Conservation (phyloP, 2,797 vertebrate species). For the Carcharodon carcharias region DNA sequence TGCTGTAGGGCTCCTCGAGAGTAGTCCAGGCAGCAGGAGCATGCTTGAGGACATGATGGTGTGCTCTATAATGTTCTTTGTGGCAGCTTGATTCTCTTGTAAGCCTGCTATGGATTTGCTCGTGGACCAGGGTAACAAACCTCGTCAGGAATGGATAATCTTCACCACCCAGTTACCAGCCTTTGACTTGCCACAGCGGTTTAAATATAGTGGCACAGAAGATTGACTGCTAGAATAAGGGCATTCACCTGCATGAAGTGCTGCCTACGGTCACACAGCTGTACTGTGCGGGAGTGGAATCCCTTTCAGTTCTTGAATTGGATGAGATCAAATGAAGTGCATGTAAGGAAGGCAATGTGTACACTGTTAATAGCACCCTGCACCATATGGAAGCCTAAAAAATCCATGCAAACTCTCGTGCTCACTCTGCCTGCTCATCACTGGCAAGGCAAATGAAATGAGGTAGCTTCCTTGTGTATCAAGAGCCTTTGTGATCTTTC, state of each 20-base stretch:
- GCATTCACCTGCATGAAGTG: neutral
- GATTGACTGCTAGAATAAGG: neutral
- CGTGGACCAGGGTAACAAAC: too few relatives aligned
- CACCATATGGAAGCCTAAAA: neutral
- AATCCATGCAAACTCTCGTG: neutral
- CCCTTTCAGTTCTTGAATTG: neutral
- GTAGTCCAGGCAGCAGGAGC: too few relatives aligned
- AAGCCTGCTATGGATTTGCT: too few relatives aligned
- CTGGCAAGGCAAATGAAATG: neutral
- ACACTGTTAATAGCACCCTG: neutral
- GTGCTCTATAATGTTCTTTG: too few relatives aligned
- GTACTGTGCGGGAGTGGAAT: neutral
- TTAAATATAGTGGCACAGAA: too few relatives aligned
- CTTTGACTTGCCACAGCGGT: neutral
- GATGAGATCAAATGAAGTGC: neutral
- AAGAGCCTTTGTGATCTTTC: neutral
- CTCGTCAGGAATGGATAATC: neutral
- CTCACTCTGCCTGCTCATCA: neutral
- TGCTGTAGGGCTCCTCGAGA: too few relatives aligned
- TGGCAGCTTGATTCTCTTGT: too few relatives aligned
- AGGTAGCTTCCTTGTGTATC: neutral
- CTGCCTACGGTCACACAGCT: neutral
- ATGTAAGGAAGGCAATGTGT: neutral
- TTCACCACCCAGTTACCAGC: neutral
- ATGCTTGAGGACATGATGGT: too few relatives aligned